A percentile compares a stretch with the other conserved stretches of the same genome.
phyloP scores from a whole-genome alignment of 2,888 invertebrate genomes.

The Drosophila cyrtoloma region DNA sequence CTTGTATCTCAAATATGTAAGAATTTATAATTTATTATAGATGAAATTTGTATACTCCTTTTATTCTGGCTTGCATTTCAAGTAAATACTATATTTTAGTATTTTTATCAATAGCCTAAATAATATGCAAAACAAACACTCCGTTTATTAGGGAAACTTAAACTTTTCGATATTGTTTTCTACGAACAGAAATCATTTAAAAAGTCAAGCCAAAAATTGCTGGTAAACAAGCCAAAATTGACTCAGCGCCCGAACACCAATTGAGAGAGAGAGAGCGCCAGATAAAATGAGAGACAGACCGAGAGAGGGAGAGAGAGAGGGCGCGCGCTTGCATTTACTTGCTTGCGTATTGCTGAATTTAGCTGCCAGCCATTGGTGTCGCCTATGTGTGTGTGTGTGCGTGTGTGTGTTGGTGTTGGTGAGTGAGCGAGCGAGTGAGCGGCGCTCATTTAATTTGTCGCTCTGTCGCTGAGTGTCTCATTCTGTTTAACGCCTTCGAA shows the following conservation, averaged over 20 bases:
- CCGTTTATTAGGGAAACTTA: constrained; percentile 4
- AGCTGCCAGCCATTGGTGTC: constrained; percentile 9
- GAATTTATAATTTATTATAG: not conserved
- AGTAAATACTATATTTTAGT: not conserved
- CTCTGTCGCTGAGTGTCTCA: constrained; percentile 52
- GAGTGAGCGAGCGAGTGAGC: constrained; percentile 1
- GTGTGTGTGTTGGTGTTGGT: constrained; percentile 3
- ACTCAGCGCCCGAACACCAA: constrained; percentile 35
- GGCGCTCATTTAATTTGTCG: constrained; percentile 59
- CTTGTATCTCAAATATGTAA: not conserved
- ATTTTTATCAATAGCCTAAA: not conserved
- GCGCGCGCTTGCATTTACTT: constrained; percentile 44
- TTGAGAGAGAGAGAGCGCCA: constrained; percentile 16
- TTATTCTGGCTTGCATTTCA: not conserved
- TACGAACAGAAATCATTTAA: not conserved
- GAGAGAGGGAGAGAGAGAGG: constrained; percentile 18
- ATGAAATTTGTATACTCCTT: not conserved
- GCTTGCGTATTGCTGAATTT: constrained; percentile 67
- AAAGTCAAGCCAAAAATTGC: constrained; percentile 33
- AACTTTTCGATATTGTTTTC: not conserved
- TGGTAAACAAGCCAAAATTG: constrained; percentile 47
- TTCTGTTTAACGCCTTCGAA: constrained; percentile 81
- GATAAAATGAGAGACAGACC: not conserved
- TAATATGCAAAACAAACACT: no score
- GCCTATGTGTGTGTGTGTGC: not conserved